Base-by-base conservation (phyloP, 2,888 invertebrate species). In the Galerucella pusilla region DNA sequence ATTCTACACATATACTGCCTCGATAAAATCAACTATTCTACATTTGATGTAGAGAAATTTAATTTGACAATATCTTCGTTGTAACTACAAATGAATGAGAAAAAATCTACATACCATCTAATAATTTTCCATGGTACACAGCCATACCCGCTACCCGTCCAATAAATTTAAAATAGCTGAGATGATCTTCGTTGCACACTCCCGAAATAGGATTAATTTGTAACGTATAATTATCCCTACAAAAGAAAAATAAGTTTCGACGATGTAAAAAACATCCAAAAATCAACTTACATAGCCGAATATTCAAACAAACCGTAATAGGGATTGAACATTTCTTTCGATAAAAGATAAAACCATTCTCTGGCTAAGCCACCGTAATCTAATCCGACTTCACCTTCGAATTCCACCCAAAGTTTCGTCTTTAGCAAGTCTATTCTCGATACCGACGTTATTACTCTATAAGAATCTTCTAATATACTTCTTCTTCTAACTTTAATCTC, bases 261-360 rank as follows among this genome's bases (percentile, higher is more conserved):
- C 16, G 14, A 54, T 54, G 14, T 9, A n/a, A 54, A 16, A 14
- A n/a, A n/a, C 1, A 5, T 57, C 12, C 54, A 69, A 7, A n/a
- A 57, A 42, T 42, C 42, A 69, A 91, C 93, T 91, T 89, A 94
- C 98, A 98, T 98, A 6, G 99, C 99, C 1, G 98, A 98, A 90
- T 99, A 99, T 89, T 99, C 99, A 90, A 99, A 99, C 71, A 99
- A 91, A 0, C 99, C 99, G 89, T 99, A 99, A 88, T 99, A 99
- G 0, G 99, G 99, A 90, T 99, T 99, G 89, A 99, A 99, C 97
- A 99, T 98, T 90, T 99, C 99, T 88, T 98, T 98, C 1, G 98
- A 99, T 12, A 99, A 90, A 42, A 99, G 91, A 90, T 98, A 99
- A 90, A 99, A 99, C 98, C 98, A 99, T 89, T 99, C 99, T 77